Conservation (phyloP, 2,888 invertebrate species). For the Falcaria lacertinaria region DNA sequence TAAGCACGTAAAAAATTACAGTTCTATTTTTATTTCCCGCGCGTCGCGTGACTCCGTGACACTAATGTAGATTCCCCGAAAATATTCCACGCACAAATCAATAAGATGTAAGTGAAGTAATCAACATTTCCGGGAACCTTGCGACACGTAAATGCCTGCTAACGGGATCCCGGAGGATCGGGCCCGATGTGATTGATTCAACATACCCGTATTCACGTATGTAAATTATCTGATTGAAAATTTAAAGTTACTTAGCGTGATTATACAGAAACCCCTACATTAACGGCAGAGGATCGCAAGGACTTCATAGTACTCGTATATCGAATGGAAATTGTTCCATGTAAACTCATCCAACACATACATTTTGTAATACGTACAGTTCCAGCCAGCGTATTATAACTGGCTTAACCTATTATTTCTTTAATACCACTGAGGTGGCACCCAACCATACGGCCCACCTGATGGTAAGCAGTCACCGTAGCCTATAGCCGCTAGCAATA, state of each 20-base stretch:
- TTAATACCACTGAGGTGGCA: too few species aligned
- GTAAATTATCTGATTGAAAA: conserved; percentile 2
- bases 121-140: neutral
- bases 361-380: too few species aligned
- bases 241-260: conserved; percentile 1
- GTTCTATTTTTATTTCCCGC: neutral
- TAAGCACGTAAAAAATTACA: neutral
- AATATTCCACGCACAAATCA: neutral
- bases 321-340: too few species aligned
- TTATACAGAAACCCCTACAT: neutral
- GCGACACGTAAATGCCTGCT: conserved; percentile 1
- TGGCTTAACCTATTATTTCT: too few species aligned
- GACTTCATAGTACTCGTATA: too few species aligned
- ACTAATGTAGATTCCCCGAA: neutral
- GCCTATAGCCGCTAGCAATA: too few species aligned
- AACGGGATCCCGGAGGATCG: neutral
- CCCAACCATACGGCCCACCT: too few species aligned
- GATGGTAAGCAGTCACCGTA: too few species aligned
- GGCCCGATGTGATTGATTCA: conserved; percentile 1
- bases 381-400: too few species aligned
- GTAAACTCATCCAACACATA: too few species aligned
- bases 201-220: neutral
- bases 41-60: neutral
- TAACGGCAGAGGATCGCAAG: neutral
- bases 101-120: neutral